These are phyloP conservation scores for Neoniphon sammara DNA, from an alignment of 2,797 vertebrate genomes.

Conservation along the genomic window DNA sequence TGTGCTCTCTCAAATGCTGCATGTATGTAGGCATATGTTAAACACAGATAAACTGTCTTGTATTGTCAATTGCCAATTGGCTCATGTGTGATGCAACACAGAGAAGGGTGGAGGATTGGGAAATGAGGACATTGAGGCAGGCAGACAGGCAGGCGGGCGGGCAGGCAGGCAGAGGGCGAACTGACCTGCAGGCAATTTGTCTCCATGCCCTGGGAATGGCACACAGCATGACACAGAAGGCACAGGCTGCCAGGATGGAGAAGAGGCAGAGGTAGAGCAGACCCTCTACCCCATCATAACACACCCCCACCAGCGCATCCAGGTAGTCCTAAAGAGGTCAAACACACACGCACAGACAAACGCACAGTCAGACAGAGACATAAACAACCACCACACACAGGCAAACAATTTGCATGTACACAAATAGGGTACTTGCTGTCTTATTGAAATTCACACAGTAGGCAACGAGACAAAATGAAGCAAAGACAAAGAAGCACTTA, in stretches of 20 bases:
- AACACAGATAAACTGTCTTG: background rate
- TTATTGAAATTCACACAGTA: slow-evolving; percentile 9
- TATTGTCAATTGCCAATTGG: background rate
- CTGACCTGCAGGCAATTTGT: slow-evolving; percentile 87
- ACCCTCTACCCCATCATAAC: slow-evolving; percentile 94
- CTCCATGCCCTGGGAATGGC: slow-evolving; percentile 88
- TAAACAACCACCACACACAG: background rate
- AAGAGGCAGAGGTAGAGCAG: slow-evolving; percentile 93
- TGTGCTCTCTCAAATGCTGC: background rate
- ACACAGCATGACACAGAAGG: slow-evolving; percentile 92
- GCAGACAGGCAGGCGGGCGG: background rate
- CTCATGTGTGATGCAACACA: slow-evolving; percentile 12
- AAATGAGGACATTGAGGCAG: slow-evolving; percentile 52
- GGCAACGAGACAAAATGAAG: slow-evolving; percentile 6
- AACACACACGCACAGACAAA: slow-evolving; percentile 6
- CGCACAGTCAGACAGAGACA: background rate
- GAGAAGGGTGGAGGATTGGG: slow-evolving; percentile 28
- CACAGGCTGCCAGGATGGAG: slow-evolving; percentile 88
- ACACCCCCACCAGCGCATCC: slow-evolving; percentile 92
- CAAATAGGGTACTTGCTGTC: background rate
- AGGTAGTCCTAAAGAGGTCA: slow-evolving; percentile 89
- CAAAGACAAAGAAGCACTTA: slow-evolving; percentile 22
- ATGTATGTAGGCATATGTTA: background rate
- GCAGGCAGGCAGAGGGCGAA: slow-evolving; percentile 44
- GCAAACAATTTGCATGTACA: background rate